These are phyloP conservation scores for Linyphia triangularis DNA, from an alignment of 2,888 invertebrate genomes.

Conservation along the genomic window DNA sequence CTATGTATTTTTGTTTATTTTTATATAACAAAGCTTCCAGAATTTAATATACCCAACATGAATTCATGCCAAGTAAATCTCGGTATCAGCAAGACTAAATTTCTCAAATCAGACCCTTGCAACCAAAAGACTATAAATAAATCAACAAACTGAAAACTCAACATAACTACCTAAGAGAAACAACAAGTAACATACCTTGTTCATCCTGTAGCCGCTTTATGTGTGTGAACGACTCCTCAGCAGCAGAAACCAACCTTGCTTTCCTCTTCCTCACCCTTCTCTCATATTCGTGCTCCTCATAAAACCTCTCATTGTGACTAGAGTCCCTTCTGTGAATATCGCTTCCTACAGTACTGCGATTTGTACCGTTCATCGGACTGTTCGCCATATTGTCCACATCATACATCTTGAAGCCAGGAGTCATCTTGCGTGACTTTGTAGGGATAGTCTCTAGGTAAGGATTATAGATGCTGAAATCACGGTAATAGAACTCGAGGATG, in stretches of 20 bases:
- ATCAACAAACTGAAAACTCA: no score
- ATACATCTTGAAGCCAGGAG: slow-evolving; percentile 91
- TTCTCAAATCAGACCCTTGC: no score
- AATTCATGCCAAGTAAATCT: no score
- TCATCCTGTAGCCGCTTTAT: slow-evolving; percentile 88
- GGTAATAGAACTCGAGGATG: slow-evolving; percentile 96
- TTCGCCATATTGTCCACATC: slow-evolving; percentile 88
- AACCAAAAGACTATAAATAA: no score
- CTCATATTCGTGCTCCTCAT: slow-evolving; percentile 98
- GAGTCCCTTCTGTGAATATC: slow-evolving; percentile 92
- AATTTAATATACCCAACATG: no score
- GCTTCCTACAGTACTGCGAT: slow-evolving; percentile 86
- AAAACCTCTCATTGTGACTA: slow-evolving; percentile 97
- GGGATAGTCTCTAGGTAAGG: slow-evolving; percentile 95
- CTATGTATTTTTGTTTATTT: no score
- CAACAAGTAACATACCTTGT: slow-evolving; percentile 81
- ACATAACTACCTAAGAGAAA: no score
- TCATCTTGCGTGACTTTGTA: slow-evolving; percentile 70
- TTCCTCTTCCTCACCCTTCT: slow-evolving; percentile 93
- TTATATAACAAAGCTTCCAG: no score
- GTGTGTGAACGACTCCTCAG: slow-evolving; percentile 98
- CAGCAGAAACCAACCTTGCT: slow-evolving; percentile 93
- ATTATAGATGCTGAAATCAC: slow-evolving; percentile 97
- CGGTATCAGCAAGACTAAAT: no score
- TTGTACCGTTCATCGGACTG: slow-evolving; percentile 81